Percentiles rank a stretch among this genome's conserved stretches.
These are phyloP conservation scores for Lytechinus variegatus DNA, from an alignment of 35 echinoderm and acorn worm species.

Conservation along the genomic window DNA sequence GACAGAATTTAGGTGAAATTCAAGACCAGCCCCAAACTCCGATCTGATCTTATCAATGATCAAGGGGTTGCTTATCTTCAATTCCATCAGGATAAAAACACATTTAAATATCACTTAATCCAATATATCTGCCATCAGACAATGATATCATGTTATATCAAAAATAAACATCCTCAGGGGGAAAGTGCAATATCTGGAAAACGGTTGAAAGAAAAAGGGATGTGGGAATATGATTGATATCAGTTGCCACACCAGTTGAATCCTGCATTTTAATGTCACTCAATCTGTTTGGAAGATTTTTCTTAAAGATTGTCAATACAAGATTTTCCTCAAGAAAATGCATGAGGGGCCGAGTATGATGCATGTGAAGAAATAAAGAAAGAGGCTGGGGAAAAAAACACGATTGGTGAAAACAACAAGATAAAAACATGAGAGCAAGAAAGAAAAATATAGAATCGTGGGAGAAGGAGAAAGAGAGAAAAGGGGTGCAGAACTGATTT, in stretches of 20 bases:
- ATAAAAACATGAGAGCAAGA: neutral
- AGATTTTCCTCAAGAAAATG: neutral
- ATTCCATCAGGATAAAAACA: neutral
- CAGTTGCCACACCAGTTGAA: neutral
- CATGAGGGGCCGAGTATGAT: neutral
- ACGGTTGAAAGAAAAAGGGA: neutral
- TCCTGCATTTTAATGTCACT: neutral
- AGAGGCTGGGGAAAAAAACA: neutral
- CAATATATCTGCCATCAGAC: neutral
- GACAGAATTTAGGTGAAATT: neutral
- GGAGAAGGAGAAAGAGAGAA: too few relatives aligned
- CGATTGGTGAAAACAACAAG: neutral
- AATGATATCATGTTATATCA: neutral
- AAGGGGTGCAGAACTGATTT: too few relatives aligned
- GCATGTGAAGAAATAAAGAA: neutral
- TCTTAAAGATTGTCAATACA: neutral
- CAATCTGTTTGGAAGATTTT: neutral
- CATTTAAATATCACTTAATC: conserved; percentile 6
- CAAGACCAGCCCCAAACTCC: neutral
- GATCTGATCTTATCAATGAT: neutral
- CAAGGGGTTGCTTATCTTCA: neutral
- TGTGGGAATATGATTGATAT: neutral
- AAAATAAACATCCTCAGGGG: neutral
- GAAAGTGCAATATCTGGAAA: conserved; percentile 12
- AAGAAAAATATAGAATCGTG: neutral